phyloP scores from a whole-genome alignment of 2,797 vertebrate species.

The Pempheris klunzingeri region DNA sequence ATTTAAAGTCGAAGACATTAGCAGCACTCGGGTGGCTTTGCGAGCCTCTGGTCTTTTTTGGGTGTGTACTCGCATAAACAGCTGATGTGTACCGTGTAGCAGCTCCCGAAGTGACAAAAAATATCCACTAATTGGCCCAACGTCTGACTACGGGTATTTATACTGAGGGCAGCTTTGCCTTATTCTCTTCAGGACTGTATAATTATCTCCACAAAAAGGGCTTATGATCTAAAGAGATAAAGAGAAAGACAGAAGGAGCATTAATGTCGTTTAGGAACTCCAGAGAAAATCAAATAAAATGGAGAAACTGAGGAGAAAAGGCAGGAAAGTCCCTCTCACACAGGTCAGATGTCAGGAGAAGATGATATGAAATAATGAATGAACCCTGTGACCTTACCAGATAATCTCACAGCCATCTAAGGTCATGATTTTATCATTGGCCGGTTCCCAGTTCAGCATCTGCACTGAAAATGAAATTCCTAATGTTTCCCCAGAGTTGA shows the following conservation, averaged over 20 bases:
- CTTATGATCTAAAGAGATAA: neutral
- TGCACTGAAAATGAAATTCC: neutral
- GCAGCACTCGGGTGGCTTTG: neutral
- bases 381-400: neutral
- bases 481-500: conserved; percentile 2
- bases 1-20: conserved; percentile 8
- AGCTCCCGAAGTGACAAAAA: conserved; percentile 42
- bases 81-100: conserved; percentile 29
- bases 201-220: conserved; percentile 16
- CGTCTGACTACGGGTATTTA: conserved; percentile 44
- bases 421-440: neutral
- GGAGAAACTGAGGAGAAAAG: neutral
- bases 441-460: neutral
- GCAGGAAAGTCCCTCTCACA: neutral
- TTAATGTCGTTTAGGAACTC: neutral
- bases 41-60: conserved; percentile 19
- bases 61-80: conserved; percentile 45
- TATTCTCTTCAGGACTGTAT: neutral
- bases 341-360: neutral
- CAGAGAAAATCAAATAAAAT: neutral
- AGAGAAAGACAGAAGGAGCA: neutral
- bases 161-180: neutral
- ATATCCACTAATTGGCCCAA: conserved; percentile 52
- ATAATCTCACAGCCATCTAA: neutral
- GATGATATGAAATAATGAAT: neutral